These are phyloP conservation scores for Isaurus tuberculatus DNA, from an alignment of 92 coral and sea anemone genomes.

Conservation along the genomic window DNA sequence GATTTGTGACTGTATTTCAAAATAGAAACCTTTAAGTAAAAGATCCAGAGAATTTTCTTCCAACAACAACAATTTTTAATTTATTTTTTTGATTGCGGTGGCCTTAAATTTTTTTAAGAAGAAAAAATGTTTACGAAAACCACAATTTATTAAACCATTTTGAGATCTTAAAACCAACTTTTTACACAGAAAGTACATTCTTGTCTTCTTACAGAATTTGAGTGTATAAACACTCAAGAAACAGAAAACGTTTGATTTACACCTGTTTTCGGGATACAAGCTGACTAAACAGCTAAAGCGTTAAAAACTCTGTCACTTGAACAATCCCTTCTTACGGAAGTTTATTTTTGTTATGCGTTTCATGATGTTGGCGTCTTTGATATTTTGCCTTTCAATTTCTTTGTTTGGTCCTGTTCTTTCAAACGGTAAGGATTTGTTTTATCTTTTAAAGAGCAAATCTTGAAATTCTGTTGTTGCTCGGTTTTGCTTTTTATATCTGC, in stretches of 20 bases:
- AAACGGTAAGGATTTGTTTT: not conserved
- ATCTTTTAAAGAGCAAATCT: not conserved
- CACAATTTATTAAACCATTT: no score
- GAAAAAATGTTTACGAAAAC: no score
- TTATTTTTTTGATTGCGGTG: no score
- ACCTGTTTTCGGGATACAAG: conserved; percentile 7
- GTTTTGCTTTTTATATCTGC: not conserved
- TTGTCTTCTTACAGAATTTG: not conserved
- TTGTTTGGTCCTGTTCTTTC: conserved; percentile 23
- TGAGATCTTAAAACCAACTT: no score
- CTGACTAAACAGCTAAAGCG: not conserved
- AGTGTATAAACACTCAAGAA: not conserved
- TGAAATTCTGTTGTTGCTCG: not conserved
- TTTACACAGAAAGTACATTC: no score
- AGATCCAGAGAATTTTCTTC: no score
- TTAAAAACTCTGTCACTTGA: conserved; percentile 10
- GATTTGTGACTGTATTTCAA: no score
- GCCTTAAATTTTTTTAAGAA: no score
- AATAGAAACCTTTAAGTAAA: no score
- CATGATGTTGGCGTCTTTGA: conserved; percentile 7
- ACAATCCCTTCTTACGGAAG: not conserved
- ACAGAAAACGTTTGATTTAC: not conserved
- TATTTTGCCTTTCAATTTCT: not conserved
- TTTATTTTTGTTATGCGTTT: not conserved
- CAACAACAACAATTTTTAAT: no score